phyloP scores from a whole-genome alignment of 2,113 vertebrate species.

The Entelurus aequoreus region DNA sequence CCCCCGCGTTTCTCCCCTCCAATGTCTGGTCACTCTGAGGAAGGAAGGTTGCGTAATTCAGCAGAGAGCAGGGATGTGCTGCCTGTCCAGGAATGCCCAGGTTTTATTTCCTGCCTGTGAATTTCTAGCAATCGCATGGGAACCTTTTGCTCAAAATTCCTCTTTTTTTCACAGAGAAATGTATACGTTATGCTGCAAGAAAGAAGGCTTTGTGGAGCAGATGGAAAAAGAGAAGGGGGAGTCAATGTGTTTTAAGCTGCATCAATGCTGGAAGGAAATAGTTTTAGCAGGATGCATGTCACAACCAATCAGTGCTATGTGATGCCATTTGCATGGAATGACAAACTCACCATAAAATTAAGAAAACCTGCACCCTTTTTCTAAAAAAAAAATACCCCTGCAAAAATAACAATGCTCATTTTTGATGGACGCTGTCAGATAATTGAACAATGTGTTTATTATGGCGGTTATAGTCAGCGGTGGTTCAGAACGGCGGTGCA shows the following conservation, averaged over 20 bases:
- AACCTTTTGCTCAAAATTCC: slow-evolving; percentile 36
- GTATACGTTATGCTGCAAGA: slow-evolving; percentile 39
- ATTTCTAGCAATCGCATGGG: slow-evolving; percentile 29
- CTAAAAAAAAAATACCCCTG: too few relatives aligned
- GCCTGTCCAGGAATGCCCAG: slow-evolving; percentile 48
- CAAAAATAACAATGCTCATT: not conserved
- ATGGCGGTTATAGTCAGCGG: not conserved
- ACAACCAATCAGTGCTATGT: slow-evolving; percentile 12
- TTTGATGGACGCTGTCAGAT: not conserved
- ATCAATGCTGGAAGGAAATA: slow-evolving; percentile 9
- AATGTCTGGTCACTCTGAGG: not conserved
- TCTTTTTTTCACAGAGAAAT: slow-evolving; percentile 22
- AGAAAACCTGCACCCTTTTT: not conserved
- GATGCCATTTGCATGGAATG: slow-evolving; percentile 17
- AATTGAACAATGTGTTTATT: not conserved
- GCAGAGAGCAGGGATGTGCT: slow-evolving; percentile 9
- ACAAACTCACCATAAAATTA: not conserved
- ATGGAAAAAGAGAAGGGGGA: not conserved
- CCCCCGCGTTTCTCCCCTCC: slow-evolving; percentile 9
- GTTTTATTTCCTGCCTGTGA: slow-evolving; percentile 45
- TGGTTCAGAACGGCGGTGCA: not conserved
- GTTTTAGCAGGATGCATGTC: slow-evolving; percentile 15
- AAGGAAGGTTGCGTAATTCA: slow-evolving; percentile 13
- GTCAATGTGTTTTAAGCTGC: slow-evolving; percentile 20
- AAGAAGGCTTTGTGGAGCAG: slow-evolving; percentile 40